These are phyloP conservation scores for Aurelia sp. DNA, from an alignment of 30 jellyfish, hydroid and myxozoan species.

Conservation along the genomic window DNA sequence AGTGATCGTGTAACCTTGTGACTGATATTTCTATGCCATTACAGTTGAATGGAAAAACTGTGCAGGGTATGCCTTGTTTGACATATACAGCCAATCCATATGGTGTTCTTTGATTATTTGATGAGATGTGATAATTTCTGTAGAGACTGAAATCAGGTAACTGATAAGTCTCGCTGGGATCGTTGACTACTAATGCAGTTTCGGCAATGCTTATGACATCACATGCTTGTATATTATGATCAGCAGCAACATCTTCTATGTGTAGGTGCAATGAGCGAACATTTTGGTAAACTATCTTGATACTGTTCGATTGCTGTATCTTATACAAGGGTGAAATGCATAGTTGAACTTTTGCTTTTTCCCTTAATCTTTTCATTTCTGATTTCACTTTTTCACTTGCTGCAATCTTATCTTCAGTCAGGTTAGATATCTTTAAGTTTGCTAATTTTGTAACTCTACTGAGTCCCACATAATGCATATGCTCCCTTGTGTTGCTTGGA, in stretches of 20 bases:
- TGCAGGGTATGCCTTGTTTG: background rate
- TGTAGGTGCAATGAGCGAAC: constrained; percentile 25
- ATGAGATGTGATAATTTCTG: constrained; percentile 11
- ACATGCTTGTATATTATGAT: constrained; percentile 1
- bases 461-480: constrained; percentile 45
- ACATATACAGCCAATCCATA: constrained; percentile 21
- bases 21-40: background rate
- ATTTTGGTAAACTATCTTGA: constrained; percentile 15
- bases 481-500: constrained; percentile 10
- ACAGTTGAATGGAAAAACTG: background rate
- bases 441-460: constrained; percentile 14
- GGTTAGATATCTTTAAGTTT: background rate
- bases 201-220: constrained; percentile 32
- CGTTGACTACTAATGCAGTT: background rate
- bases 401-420: constrained; percentile 1
- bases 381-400: constrained; percentile 12
- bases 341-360: background rate
- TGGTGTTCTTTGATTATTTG: background rate
- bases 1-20: background rate
- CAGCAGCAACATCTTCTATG: constrained; percentile 1
- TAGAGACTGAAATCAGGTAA: background rate
- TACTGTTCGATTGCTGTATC: background rate
- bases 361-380: constrained; percentile 32
- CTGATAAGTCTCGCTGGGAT: background rate
- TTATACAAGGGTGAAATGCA: background rate